These are phyloP conservation scores for Brienomyrus brachyistius DNA, from an alignment of 2,113 vertebrate species.

Conservation along the genomic window DNA sequence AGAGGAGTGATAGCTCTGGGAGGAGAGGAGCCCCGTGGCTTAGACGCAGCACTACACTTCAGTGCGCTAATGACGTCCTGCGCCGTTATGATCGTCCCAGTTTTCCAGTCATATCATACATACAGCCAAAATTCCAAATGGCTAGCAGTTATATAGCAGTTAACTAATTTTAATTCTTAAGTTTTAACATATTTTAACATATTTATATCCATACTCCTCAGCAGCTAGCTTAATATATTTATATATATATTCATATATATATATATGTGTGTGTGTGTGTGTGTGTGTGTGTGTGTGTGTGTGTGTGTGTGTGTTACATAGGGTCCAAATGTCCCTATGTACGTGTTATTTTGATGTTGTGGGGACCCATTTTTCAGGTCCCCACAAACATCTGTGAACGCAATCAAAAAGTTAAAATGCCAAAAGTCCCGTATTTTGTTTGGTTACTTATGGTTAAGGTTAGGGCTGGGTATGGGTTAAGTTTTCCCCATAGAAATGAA, in stretches of 20 bases:
- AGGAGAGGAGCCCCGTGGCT: neutral
- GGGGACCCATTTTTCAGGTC: neutral
- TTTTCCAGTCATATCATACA: neutral
- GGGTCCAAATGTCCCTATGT: no score
- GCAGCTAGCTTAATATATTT: neutral
- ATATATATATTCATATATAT: neutral
- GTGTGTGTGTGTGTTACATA: no score
- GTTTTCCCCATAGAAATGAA: no score
- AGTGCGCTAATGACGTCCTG: neutral
- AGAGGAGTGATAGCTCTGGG: neutral
- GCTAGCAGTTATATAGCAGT: neutral
- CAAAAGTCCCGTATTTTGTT: no score
- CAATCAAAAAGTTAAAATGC: no score
- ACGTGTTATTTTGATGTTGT: no score
- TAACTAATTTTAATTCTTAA: neutral
- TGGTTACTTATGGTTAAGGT: no score
- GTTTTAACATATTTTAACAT: neutral
- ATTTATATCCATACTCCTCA: neutral
- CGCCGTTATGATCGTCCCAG: neutral
- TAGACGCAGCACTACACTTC: neutral
- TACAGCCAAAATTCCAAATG: neutral
- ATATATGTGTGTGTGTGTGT: no score
- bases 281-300: no score
- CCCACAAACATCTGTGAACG: no score
- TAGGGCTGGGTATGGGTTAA: no score